phyloP scores from a whole-genome alignment of 2,797 vertebrate species.

The Octomys mimax region DNA sequence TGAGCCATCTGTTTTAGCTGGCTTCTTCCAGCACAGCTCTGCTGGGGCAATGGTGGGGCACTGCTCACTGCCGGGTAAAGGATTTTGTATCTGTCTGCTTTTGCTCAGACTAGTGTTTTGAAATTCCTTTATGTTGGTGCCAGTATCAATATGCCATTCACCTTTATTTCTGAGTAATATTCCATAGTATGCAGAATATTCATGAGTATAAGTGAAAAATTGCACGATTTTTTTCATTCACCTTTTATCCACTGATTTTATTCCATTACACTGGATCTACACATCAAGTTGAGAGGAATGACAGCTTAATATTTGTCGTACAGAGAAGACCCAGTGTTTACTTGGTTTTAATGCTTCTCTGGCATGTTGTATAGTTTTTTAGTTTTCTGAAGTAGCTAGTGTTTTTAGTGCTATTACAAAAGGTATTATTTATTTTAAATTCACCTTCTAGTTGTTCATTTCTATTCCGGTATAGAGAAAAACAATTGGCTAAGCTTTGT shows the following conservation, averaged over 20 bases:
- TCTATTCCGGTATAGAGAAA: background rate
- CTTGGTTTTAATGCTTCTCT: background rate
- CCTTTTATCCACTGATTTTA: slow-evolving; percentile 14
- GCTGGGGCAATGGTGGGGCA: background rate
- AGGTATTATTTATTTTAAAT: background rate
- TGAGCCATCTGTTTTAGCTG: slow-evolving; percentile 17
- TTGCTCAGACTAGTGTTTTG: slow-evolving; percentile 4
- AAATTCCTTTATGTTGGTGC: slow-evolving; percentile 33
- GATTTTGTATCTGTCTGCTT: background rate
- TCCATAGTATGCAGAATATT: background rate
- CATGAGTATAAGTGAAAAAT: background rate
- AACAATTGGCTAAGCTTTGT: background rate
- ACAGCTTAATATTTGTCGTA: slow-evolving; percentile 1
- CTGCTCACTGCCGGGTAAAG: background rate
- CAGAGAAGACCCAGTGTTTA: background rate
- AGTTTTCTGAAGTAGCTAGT: slow-evolving; percentile 29
- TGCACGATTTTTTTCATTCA: background rate
- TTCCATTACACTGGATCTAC: background rate
- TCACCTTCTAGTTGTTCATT: slow-evolving; percentile 42
- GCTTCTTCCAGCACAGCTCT: background rate
- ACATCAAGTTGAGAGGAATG: slow-evolving; percentile 25
- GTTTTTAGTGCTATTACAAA: background rate
- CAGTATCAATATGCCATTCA: background rate
- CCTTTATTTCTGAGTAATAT: slow-evolving; percentile 21
- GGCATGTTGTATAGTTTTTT: background rate